phyloP scores from a whole-genome alignment of 2,888 invertebrate species.

The Scaptomyza reducta region DNA sequence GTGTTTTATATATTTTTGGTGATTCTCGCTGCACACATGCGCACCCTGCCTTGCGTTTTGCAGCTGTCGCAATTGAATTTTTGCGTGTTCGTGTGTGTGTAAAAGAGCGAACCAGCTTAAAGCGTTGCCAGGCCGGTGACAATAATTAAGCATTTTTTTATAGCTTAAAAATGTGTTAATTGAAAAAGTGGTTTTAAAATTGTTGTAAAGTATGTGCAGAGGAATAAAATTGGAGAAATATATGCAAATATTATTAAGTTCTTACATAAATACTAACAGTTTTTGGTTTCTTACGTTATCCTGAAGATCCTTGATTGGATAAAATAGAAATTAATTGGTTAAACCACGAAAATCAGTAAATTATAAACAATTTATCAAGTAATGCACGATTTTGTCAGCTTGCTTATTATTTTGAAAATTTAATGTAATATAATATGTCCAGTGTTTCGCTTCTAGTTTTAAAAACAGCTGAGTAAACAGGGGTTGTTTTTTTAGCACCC shows the following conservation, averaged over 20 bases:
- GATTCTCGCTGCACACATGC: slow-evolving; percentile 44
- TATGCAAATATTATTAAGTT: too few relatives aligned
- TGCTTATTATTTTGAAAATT: slow-evolving; percentile 3
- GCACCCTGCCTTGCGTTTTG: slow-evolving; percentile 39
- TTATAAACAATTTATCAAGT: not conserved
- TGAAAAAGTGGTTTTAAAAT: not conserved
- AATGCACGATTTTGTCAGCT: not conserved
- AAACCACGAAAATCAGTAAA: not conserved
- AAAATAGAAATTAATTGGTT: not conserved
- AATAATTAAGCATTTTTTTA: not conserved
- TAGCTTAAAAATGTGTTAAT: too few relatives aligned
- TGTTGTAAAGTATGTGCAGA: too few relatives aligned
- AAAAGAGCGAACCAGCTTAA: slow-evolving; percentile 27
- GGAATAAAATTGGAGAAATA: not conserved
- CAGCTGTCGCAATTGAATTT: slow-evolving; percentile 42
- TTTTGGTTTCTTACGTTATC: not conserved
- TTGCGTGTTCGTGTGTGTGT: slow-evolving; percentile 8
- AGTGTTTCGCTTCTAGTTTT: slow-evolving; percentile 7
- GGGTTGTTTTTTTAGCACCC: slow-evolving; percentile 49
- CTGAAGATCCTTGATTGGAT: not conserved
- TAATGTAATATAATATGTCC: slow-evolving; percentile 49
- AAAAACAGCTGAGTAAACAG: slow-evolving; percentile 64
- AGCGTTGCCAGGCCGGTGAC: slow-evolving; percentile 46
- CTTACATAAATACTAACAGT: not conserved
- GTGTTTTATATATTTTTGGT: slow-evolving; percentile 17